Conservation (phyloP, 1,140 invertebrate species). For the Galendromus occidentalis region DNA sequence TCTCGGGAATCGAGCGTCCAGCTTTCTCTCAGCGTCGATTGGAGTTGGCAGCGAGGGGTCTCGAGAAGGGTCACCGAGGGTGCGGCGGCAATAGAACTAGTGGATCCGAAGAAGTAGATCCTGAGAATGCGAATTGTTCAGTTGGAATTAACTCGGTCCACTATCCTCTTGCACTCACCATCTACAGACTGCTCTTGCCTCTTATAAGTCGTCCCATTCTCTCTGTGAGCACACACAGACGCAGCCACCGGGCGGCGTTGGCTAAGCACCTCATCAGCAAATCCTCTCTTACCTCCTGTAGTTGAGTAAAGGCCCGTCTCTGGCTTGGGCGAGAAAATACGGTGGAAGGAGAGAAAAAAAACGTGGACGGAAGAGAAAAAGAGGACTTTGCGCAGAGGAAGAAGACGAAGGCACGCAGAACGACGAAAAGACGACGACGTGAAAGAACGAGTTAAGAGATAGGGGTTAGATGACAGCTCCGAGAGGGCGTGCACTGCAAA, state of each 20-base stretch:
- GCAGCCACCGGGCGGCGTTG: neutral
- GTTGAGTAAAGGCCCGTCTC: slow-evolving; percentile 1
- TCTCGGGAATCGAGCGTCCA: too few relatives aligned
- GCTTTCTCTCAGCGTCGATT: too few relatives aligned
- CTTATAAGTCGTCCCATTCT: neutral
- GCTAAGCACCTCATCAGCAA: slow-evolving; percentile 12
- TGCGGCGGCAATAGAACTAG: too few relatives aligned
- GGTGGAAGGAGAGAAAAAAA: neutral
- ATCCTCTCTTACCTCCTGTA: neutral
- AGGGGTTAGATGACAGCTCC: too few relatives aligned
- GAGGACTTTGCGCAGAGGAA: neutral
- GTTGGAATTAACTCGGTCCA: slow-evolving; percentile 4
- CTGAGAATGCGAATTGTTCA: slow-evolving; percentile 1
- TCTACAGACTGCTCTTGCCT: neutral
- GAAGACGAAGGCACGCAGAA: too few relatives aligned
- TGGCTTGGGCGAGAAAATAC: too few relatives aligned
- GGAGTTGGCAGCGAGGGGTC: too few relatives aligned
- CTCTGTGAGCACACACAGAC: neutral
- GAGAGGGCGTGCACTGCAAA: neutral
- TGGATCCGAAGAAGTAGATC: neutral
- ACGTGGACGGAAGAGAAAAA: neutral
- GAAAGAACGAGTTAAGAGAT: too few relatives aligned
- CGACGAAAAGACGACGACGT: too few relatives aligned
- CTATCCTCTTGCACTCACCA: neutral
- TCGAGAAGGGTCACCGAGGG: too few relatives aligned